These are phyloP conservation scores for Amazona guildingii DNA, from an alignment of 2,113 vertebrate species.

Conservation along the genomic window DNA sequence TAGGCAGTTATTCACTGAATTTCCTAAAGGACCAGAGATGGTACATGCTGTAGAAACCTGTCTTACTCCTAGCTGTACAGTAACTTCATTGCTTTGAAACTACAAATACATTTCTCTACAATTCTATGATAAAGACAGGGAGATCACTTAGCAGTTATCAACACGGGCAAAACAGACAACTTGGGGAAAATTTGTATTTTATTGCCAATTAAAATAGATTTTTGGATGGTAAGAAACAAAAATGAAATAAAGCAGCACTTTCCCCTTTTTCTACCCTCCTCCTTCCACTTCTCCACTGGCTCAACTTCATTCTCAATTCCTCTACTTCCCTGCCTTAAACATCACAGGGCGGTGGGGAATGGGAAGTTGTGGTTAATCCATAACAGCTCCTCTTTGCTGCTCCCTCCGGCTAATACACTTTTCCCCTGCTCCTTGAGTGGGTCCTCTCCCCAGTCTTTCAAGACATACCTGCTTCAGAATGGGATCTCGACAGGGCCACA, in stretches of 20 bases:
- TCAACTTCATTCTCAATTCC: neutral
- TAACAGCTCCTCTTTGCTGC: neutral
- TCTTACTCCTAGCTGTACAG: neutral
- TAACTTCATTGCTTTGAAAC: neutral
- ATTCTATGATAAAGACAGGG: neutral
- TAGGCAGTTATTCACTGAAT: neutral
- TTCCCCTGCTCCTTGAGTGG: neutral
- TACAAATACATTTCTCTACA: neutral
- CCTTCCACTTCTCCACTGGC: neutral
- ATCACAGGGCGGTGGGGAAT: neutral
- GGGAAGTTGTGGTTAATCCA: neutral
- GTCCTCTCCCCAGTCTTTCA: neutral
- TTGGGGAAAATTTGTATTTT: neutral
- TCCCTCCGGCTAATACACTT: neutral
- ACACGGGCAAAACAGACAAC: neutral
- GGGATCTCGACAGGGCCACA: rapidly evolving
- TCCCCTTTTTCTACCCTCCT: rapidly evolving
- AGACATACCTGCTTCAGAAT: neutral
- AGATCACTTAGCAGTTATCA: neutral
- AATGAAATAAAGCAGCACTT: neutral
- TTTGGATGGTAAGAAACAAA: neutral
- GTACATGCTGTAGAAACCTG: neutral
- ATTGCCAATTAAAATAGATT: neutral
- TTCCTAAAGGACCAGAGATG: neutral
- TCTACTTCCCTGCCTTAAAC: rapidly evolving